Evolutionary conservation across 23 tunicate genomes (phyloP).

Genomic region (Halocynthia aurantium): DNA sequence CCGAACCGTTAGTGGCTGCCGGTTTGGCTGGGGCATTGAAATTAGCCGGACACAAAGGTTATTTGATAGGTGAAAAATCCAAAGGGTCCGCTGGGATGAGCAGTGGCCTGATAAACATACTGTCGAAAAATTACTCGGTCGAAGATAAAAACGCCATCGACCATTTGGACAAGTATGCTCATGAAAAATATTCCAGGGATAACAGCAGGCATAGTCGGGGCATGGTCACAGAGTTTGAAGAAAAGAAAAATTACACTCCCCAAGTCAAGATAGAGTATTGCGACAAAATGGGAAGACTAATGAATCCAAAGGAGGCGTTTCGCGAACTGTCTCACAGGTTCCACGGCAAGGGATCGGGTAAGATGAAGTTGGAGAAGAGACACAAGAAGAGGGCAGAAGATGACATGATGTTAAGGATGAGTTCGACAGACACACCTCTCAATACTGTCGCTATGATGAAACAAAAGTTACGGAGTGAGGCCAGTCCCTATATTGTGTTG

Average conservation of each 20-base stretch:
- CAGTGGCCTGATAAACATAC: constrained; percentile 37
- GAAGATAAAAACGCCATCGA: constrained; percentile 97
- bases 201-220: constrained; percentile 66
- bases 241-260: constrained; percentile 89
- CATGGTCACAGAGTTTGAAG: constrained; percentile 55
- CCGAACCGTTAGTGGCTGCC: constrained; percentile 77
- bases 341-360: constrained; percentile 98
- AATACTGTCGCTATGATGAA: constrained; percentile 99
- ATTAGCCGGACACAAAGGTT: constrained; percentile 78
- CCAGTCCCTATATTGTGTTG: constrained; percentile 86
- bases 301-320: constrained; percentile 84
- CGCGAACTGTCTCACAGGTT: constrained; percentile 93
- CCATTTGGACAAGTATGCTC: constrained; percentile 93
- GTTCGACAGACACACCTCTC: constrained; percentile 95
- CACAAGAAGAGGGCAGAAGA: constrained; percentile 71
- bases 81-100: constrained; percentile 57
- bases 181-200: constrained; percentile 90
- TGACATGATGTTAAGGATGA: constrained; percentile 79
- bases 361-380: constrained; percentile 78
- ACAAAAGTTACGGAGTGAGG: constrained; percentile 44
- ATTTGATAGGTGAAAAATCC: constrained; percentile 43
- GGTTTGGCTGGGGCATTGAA: constrained; percentile 87
- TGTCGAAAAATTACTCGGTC: constrained; percentile 67
- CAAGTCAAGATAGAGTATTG: constrained; percentile 61
- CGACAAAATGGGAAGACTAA: constrained; percentile 66